Conservation (phyloP, 2,888 invertebrate genomes). For the Parnassius mnemosyne region DNA sequence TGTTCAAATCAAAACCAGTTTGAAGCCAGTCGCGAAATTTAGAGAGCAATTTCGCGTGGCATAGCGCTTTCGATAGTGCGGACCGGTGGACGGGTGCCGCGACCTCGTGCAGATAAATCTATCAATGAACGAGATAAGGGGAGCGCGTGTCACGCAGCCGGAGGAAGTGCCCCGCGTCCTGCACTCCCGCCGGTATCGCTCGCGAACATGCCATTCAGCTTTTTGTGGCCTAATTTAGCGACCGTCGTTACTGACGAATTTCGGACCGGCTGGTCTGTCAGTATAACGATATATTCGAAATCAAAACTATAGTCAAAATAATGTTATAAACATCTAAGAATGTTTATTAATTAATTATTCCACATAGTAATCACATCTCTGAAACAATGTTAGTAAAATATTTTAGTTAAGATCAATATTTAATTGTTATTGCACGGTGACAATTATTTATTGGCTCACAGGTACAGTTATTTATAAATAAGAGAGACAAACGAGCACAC, state of each 20-base stretch:
- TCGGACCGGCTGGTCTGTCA: not conserved
- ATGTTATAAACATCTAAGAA: no score
- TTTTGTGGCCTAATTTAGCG: constrained; percentile 16
- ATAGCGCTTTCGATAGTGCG: constrained; percentile 34
- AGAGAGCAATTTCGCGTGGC: constrained; percentile 36
- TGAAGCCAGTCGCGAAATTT: constrained; percentile 2
- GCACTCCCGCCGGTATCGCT: constrained; percentile 49
- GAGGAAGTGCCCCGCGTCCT: constrained; percentile 68
- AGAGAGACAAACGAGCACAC: no score
- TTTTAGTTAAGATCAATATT: no score
- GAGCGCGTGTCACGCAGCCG: constrained; percentile 58
- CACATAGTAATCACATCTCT: no score
- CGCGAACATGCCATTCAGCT: constrained; percentile 38
- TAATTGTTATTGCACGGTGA: no score
- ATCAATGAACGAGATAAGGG: constrained; percentile 77
- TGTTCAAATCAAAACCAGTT: constrained; percentile 2
- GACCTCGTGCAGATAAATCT: constrained; percentile 77
- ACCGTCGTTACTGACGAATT: constrained; percentile 4
- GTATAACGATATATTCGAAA: not conserved
- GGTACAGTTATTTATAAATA: no score
- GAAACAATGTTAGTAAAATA: no score
- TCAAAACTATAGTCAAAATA: no score
- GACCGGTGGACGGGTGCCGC: constrained; percentile 43
- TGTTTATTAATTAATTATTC: no score
- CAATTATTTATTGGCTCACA: no score